Percentiles rank a stretch among this genome's conserved stretches.
Conservation (phyloP, 2,888 invertebrate species). For the Pristionchus fissidentatus region DNA sequence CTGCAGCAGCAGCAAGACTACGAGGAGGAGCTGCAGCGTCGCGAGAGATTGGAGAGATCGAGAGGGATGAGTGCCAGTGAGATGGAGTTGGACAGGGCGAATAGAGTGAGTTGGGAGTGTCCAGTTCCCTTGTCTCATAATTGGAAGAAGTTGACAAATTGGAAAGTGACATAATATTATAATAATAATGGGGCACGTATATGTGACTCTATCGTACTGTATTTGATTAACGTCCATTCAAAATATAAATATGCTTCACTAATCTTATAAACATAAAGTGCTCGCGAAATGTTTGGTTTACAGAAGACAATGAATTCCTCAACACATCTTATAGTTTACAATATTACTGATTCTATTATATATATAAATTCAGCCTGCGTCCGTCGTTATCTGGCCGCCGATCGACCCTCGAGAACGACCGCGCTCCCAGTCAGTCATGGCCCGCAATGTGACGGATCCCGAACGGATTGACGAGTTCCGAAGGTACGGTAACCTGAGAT, state of each 20-base stretch:
- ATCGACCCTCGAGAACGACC: slow-evolving; percentile 58
- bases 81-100: slow-evolving; percentile 59
- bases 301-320: too few species aligned
- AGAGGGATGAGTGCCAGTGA: slow-evolving; percentile 57
- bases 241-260: background rate
- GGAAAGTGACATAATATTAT: too few species aligned
- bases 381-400: slow-evolving; percentile 75
- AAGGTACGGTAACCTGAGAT: too few species aligned
- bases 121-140: too few species aligned
- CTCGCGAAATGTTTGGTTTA: too few species aligned
- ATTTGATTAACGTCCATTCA: background rate
- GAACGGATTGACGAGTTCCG: slow-evolving; percentile 69
- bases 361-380: slow-evolving; percentile 44
- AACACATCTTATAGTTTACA: too few species aligned
- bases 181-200: too few species aligned
- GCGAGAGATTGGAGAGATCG: slow-evolving; percentile 38
- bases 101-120: slow-evolving; percentile 50
- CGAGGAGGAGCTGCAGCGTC: slow-evolving; percentile 51
- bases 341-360: too few species aligned
- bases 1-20: slow-evolving; percentile 47
- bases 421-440: slow-evolving; percentile 65
- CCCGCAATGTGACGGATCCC: slow-evolving; percentile 66
- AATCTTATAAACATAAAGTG: too few species aligned
- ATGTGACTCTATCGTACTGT: too few species aligned
- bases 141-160: too few species aligned